A percentile compares a stretch with the other conserved stretches of the same genome.
These are phyloP conservation scores for Athripsodes cinereus DNA, from an alignment of 2,888 invertebrate species.

Conservation along the genomic window DNA sequence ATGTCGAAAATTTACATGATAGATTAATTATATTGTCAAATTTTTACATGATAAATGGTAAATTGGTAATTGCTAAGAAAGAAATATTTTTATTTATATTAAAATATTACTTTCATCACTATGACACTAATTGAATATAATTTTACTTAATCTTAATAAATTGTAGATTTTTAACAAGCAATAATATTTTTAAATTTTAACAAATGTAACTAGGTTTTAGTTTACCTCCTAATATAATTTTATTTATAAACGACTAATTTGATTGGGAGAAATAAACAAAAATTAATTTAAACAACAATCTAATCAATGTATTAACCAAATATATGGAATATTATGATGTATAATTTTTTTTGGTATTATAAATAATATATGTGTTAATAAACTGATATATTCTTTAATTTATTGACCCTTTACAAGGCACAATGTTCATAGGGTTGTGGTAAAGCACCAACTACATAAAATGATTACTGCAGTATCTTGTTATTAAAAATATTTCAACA, in stretches of 20 bases:
- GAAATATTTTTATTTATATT: background rate
- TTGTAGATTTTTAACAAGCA: too few relatives aligned
- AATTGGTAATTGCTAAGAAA: background rate
- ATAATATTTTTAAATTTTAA: background rate
- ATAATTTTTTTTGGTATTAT: conserved; percentile 18
- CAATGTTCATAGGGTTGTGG: too few relatives aligned
- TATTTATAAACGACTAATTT: background rate
- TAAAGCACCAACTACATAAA: too few relatives aligned
- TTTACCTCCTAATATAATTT: background rate
- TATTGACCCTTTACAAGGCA: too few relatives aligned
- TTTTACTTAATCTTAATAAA: too few relatives aligned
- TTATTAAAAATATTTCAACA: too few relatives aligned
- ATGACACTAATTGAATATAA: too few relatives aligned
- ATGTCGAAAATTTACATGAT: background rate
- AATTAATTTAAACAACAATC: conserved; percentile 20
- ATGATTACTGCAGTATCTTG: too few relatives aligned
- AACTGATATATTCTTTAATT: background rate
- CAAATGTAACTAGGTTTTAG: background rate
- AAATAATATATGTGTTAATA: conserved; percentile 17
- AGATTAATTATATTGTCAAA: too few relatives aligned
- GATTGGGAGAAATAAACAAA: conserved; percentile 2
- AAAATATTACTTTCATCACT: too few relatives aligned
- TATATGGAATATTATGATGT: conserved; percentile 22
- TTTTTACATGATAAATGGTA: too few relatives aligned
- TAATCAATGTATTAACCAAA: conserved; percentile 27